Base-by-base conservation (phyloP, 2,113 vertebrate genomes). In the Pygoscelis antarcticus region DNA sequence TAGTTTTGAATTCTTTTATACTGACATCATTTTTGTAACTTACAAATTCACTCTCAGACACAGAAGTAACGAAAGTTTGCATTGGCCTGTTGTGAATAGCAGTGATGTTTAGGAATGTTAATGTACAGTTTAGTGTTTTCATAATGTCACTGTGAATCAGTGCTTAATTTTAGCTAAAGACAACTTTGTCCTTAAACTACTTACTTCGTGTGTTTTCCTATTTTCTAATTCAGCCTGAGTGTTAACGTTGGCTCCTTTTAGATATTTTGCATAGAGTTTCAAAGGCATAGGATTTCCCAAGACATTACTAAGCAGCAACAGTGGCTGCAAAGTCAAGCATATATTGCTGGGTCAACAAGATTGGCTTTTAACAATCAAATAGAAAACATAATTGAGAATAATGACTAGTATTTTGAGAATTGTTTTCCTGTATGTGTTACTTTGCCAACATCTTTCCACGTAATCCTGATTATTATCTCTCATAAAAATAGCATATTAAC, bases 1-100 rank as follows among this genome's bases (percentile, higher is more conserved):
- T 89, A 71, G 84, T 92, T 96, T 95, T 93, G 91, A 97, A 95
- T 97, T 94, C 92, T 95, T 97, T 90, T 88, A 55, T 91, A 65
- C 89, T 97, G 95, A 97, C 97, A 97, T 97, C 49, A 96, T 94
- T 90, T 95, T 95, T 87, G 89, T 92, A 87, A 93, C 82, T 90
- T 93, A 85, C 49, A 90, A 91, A 79, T 96, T 95, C 82, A n/a
- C 87, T 93, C 83, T 87, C 90, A 93, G 89, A 77, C 65, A 70
- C 91, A 91, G 81, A 88, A 96, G 66, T 91, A 95, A 91, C 18
- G 19, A 96, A 54, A 95, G 91, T 97, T 97, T 96, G 79, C 71
- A 52, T 93, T 97, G 93, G 95, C 96, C 89, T 94, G 64, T 90
- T 94, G 79, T 95, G 95, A 97, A 96, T 85, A 97, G 94, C 75